These are phyloP conservation scores for Pterocles orientalis DNA, from an alignment of 2,113 vertebrate genomes.

Conservation along the genomic window DNA sequence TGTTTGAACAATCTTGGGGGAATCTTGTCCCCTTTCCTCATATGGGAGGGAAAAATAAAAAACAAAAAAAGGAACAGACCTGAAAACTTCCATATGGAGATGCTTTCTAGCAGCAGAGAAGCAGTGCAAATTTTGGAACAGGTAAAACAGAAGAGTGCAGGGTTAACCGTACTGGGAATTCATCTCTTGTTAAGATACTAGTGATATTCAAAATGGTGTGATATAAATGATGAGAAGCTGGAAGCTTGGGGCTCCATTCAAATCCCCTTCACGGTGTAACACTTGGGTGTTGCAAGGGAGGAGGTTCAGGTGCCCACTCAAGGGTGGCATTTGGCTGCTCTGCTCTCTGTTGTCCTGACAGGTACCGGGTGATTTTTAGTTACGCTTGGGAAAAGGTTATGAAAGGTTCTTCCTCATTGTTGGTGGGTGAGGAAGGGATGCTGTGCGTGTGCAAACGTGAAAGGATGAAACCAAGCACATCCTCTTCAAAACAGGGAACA, in stretches of 20 bases:
- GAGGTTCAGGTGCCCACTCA: not conserved
- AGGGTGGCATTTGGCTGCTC: not conserved
- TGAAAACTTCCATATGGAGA: not conserved
- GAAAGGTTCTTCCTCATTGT: not conserved
- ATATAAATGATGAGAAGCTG: not conserved
- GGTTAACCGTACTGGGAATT: not conserved
- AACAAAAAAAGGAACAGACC: not conserved
- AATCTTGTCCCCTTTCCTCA: not conserved
- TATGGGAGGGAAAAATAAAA: not conserved
- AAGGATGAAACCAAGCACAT: not conserved
- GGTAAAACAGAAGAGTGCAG: not conserved
- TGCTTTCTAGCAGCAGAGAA: not conserved
- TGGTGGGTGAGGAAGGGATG: not conserved
- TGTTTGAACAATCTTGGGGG: not conserved
- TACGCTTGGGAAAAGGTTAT: not conserved
- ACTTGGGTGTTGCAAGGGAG: not conserved
- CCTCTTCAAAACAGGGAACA: not conserved
- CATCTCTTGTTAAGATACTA: not conserved
- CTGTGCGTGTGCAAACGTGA: not conserved
- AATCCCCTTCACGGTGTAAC: rapidly evolving
- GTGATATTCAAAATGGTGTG: not conserved
- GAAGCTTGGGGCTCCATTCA: rapidly evolving
- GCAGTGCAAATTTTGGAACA: not conserved
- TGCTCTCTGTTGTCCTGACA: not conserved
- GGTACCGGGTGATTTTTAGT: not conserved